Base-by-base conservation (phyloP, 2,888 invertebrate species). In the Mechanitis mazaeus region DNA sequence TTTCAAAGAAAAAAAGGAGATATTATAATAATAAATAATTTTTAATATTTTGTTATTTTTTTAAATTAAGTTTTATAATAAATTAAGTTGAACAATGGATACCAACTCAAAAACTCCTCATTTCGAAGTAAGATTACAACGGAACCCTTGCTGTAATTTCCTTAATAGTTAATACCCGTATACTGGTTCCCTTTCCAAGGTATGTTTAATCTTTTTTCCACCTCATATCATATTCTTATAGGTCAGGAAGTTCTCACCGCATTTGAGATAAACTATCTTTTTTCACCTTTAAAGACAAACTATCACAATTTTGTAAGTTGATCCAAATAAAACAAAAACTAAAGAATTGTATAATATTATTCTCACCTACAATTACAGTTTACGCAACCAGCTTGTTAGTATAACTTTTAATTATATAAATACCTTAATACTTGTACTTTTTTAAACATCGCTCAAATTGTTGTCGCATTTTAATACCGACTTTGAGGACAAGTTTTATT, bases 71-170 rank as follows among this genome's bases (percentile, higher is more conserved):
- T 31, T 28, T 50, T 11, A 31, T 50, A 31, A 9, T 50, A 11
- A 31, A 11, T 42, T 42, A 45, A 9, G 45, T 28, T 4, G 20
- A 20, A 31, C 64, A 73, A 67, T 78, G 80, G 71, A 74, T 45
- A 69, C 74, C 31, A 38, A 55, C 72, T 45, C 58, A 61, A 62
- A 47, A 59, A 66, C 66, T 69, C 60, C 70, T 74, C 74, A 77
- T 77, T 80, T 75, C 69, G 70, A 69, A 59, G 45, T 68, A 69
- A 75, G 72, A 76, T 79, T 75, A 75, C 73, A 72, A 72, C 70
- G 72, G 71, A 72, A 64, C 70, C 69, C 74, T 72, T 70, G 70
- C 69, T 65, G 77, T 79, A 81, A 81, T 82, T 80, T 75, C 76
- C 74, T 78, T 82, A 80, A 81, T 50, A 31, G 50, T 50, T 11